These are phyloP conservation scores for Albula goreensis DNA, from an alignment of 2,113 vertebrate species.

Conservation along the genomic window DNA sequence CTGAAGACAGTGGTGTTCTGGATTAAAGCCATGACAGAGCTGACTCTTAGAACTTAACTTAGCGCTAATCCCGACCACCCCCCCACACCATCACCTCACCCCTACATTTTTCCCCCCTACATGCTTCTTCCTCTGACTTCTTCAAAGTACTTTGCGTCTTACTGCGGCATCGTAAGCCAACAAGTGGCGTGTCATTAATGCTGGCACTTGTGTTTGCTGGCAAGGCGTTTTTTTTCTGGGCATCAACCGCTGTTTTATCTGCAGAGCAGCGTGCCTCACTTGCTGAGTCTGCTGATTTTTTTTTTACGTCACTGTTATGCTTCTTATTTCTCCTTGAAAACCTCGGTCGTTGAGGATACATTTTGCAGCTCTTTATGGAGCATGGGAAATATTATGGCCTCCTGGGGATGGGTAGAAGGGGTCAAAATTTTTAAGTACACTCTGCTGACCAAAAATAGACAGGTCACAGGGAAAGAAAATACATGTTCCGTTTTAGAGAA, in stretches of 20 bases:
- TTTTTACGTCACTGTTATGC: not conserved
- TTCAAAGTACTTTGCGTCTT: not conserved
- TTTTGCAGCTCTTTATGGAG: not conserved
- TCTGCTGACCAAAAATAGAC: constrained; percentile 4
- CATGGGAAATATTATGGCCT: constrained; percentile 1
- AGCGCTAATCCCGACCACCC: constrained; percentile 2
- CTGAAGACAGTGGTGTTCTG: not conserved
- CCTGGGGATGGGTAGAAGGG: not conserved
- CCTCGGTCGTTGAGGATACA: not conserved
- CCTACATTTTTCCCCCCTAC: not conserved
- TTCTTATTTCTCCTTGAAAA: constrained; percentile 32
- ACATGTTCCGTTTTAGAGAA: not conserved
- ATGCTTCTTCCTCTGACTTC: not conserved
- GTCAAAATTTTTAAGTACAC: not conserved
- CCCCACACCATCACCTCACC: too few species aligned
- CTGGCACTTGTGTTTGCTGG: not conserved
- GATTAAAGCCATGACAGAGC: constrained; percentile 3
- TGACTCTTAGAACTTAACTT: not conserved
- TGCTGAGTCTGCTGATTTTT: constrained; percentile 36
- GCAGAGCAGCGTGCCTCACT: constrained; percentile 23
- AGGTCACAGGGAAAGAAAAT: constrained; percentile 5
- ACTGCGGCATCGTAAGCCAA: not conserved
- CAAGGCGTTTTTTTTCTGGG: not conserved
- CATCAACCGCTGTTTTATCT: constrained; percentile 31
- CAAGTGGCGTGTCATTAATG: not conserved